Evolutionary conservation across 2,113 vertebrate genomes (phyloP).

Genomic region (Urocynchramus pylzowi): DNA sequence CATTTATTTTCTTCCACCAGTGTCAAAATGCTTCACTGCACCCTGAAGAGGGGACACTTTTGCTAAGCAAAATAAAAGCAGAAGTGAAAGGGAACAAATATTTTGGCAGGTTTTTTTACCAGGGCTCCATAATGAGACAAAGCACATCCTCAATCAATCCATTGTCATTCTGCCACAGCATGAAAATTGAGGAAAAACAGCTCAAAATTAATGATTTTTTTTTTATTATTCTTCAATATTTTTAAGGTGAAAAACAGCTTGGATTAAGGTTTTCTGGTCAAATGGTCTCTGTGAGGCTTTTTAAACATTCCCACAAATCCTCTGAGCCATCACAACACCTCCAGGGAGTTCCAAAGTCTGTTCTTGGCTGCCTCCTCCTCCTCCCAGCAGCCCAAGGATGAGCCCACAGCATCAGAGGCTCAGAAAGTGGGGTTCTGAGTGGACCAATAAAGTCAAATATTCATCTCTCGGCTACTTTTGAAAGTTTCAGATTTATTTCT

Average conservation of each 20-base stretch:
- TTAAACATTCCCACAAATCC: not conserved
- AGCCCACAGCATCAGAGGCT: not conserved
- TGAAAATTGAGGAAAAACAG: not conserved
- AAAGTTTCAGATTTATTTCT: slow-evolving; percentile 15
- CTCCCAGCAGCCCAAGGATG: not conserved
- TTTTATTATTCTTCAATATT: not conserved
- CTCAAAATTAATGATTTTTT: not conserved
- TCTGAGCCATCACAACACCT: not conserved
- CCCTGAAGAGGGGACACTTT: not conserved
- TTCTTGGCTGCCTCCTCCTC: not conserved
- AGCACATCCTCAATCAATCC: not conserved
- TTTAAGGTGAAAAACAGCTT: not conserved
- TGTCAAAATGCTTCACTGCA: not conserved
- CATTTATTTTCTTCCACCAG: not conserved
- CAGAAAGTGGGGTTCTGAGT: not conserved
- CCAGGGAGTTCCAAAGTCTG: not conserved
- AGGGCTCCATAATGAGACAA: not conserved
- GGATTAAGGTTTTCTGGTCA: not conserved
- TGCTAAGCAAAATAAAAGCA: not conserved
- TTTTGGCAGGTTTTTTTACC: not conserved
- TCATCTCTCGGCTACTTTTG: not conserved
- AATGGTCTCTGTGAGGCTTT: rapidly evolving
- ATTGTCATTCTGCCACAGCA: not conserved
- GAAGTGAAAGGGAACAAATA: not conserved
- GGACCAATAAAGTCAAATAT: not conserved